A percentile compares a stretch with the other conserved stretches of the same genome.
These are phyloP conservation scores for Aegithalos caudatus DNA, from an alignment of 2,113 vertebrate species.

Conservation along the genomic window DNA sequence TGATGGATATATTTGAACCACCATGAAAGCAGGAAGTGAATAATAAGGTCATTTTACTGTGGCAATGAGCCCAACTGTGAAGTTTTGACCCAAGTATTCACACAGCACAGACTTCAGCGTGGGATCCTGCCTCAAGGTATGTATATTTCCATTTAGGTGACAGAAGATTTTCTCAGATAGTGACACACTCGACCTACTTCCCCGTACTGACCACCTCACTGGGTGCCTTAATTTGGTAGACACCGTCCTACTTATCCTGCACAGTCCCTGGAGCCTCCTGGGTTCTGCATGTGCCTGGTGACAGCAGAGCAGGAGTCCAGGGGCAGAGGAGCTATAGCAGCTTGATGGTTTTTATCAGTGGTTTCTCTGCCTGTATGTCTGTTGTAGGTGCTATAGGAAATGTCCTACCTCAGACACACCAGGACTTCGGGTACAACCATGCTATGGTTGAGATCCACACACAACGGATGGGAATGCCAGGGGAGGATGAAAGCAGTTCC, in stretches of 20 bases:
- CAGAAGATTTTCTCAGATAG: not conserved
- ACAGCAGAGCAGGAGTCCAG: not conserved
- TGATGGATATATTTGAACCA: not conserved
- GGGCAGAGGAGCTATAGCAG: not conserved
- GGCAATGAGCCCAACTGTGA: not conserved
- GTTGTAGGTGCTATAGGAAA: not conserved
- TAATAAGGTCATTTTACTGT: not conserved
- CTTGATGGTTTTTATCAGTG: not conserved
- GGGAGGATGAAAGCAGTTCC: not conserved
- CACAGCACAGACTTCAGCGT: not conserved
- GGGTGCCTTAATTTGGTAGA: not conserved
- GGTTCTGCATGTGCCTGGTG: not conserved
- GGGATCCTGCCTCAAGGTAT: not conserved
- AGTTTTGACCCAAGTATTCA: not conserved
- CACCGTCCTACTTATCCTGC: not conserved
- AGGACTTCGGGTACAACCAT: not conserved
- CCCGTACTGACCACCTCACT: not conserved
- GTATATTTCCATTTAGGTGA: not conserved
- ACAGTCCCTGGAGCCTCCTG: not conserved
- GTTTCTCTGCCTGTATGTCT: not conserved
- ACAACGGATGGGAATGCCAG: not conserved
- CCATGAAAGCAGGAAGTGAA: not conserved
- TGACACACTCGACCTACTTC: fast-evolving
- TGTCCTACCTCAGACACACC: not conserved
- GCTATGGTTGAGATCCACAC: no score